Conservation (phyloP, 2,888 invertebrate species). For the Branchellion lobata region DNA sequence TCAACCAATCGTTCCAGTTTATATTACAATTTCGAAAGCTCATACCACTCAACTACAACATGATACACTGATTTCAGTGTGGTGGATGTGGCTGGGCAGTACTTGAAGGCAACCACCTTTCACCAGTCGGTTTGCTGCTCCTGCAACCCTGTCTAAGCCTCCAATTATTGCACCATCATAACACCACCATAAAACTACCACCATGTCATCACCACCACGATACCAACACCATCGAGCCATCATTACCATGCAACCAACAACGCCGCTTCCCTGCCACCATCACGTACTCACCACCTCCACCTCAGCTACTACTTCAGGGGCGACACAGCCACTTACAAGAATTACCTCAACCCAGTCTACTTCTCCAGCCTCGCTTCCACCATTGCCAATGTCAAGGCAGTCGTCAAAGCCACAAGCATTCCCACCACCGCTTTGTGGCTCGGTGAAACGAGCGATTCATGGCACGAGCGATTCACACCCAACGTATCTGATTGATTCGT, state of each 20-base stretch:
- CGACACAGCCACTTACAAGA: conserved; percentile 59
- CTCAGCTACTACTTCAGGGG: conserved; percentile 70
- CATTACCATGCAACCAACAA: no score
- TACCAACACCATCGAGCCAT: no score
- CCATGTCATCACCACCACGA: no score
- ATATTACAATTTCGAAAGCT: no score
- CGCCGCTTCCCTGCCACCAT: no score
- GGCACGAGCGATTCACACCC: conserved; percentile 74
- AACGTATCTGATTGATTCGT: conserved; percentile 71
- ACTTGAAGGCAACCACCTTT: conserved; percentile 46
- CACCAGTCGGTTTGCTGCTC: conserved; percentile 46
- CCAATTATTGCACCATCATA: no score
- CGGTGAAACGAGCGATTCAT: conserved; percentile 74
- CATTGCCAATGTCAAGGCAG: conserved; percentile 23
- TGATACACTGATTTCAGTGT: no score
- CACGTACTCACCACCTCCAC: conserved; percentile 66
- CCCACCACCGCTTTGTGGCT: conserved; percentile 63
- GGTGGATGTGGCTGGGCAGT: conserved; percentile 43
- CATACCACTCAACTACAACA: no score
- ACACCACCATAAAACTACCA: no score
- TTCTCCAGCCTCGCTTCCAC: conserved; percentile 67
- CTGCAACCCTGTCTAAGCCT: no score
- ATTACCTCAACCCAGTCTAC: conserved; percentile 66
- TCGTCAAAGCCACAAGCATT: conserved; percentile 54
- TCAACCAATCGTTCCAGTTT: no score